Conservation (phyloP, 2,113 vertebrate species). For the Limnothrissa miodon region DNA sequence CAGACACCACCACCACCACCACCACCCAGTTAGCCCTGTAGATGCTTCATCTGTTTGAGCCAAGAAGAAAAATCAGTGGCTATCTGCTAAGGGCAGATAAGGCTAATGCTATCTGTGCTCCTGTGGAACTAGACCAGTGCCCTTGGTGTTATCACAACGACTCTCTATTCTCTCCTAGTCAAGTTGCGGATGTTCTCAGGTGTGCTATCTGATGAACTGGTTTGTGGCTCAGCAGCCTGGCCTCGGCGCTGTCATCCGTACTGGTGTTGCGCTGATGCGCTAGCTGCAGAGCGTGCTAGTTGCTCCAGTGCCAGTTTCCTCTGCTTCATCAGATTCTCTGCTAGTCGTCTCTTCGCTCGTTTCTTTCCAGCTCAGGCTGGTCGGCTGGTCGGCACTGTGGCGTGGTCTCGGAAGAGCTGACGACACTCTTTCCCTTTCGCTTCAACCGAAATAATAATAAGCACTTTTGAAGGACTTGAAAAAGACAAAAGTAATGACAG, state of each 20-base stretch:
- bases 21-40: neutral
- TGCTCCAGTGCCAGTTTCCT: neutral
- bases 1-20: neutral
- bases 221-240: neutral
- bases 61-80: neutral
- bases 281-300: neutral
- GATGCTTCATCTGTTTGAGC: neutral
- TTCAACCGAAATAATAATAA: slow-evolving; percentile 56
- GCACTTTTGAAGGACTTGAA: slow-evolving; percentile 61
- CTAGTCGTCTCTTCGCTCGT: neutral
- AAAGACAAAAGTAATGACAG: slow-evolving; percentile 58
- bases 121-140: neutral
- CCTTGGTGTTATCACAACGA: neutral
- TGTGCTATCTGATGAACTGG: neutral
- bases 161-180: neutral
- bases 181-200: neutral
- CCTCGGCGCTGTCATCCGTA: neutral
- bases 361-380: slow-evolving; percentile 21
- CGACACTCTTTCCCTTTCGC: slow-evolving; percentile 39
- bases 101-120: neutral
- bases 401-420: slow-evolving; percentile 46
- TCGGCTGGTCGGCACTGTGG: slow-evolving; percentile 26
- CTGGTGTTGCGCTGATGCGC: neutral
- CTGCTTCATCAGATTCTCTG: neutral
- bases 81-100: neutral